Base-by-base conservation (phyloP, 30 jellyfish, hydroid and myxozoan genomes). In the Sanderia malayensis region DNA sequence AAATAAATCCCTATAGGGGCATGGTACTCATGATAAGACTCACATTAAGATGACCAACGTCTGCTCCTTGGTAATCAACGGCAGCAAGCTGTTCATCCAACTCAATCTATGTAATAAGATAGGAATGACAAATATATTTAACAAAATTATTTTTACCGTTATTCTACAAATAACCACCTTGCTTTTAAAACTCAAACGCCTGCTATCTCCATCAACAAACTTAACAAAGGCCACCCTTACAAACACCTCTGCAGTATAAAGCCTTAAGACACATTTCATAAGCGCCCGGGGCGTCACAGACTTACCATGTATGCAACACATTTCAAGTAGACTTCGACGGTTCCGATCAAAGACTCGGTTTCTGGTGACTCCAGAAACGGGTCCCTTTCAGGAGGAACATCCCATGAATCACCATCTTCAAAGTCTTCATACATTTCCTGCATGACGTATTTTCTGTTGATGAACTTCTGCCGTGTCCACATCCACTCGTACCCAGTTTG, bases 361-460 rank as follows among this genome's bases (percentile, higher is more conserved):
- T 85, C 96, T 15, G 92, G 86, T 11, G 96, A 85, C 46, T 85
- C 96, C 20, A 68, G 29, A 44, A 85, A 85, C 6, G 96, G 96
- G 62, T 85, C 96, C 66, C 92, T 65, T 37, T 85, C 96, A 6
- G 83, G 81, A 0, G 96, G 96, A 18, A 85, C 92, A 37, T 85
- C 79, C 96, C 96, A 85, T 0, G 80, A 84, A 19, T 59, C 96
- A 0, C 88, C 93, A 15, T 57, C 88, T 41, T 74, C 80, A 46
- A 76, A 85, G 63, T 85, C 96, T 49, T 85, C 96, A 29, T 71
- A 85, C 96, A 85, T 85, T 47, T 85, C 96, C 44, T 76, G 90
- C 96, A 85, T 85, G 63, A 69, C 86, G 65, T 85, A 85, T 76
- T 85, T 85, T 26, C 96, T 49, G 72, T 77, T 85, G 58, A 85